These are phyloP conservation scores for Gracilinanus agilis DNA, from an alignment of 2,113 vertebrate genomes.

Conservation along the genomic window DNA sequence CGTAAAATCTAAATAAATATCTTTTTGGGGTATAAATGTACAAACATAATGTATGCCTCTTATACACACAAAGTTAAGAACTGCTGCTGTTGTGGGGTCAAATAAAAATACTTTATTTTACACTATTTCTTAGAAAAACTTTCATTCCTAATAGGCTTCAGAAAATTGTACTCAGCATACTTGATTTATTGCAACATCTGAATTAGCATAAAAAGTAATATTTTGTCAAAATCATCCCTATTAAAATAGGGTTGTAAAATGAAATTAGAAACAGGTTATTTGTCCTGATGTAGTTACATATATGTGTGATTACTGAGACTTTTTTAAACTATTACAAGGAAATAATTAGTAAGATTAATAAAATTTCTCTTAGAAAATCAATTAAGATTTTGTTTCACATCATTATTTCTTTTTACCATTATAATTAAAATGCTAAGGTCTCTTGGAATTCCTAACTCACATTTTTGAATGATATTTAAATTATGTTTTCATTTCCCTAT, in stretches of 20 bases:
- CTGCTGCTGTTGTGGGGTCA: background rate
- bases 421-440: background rate
- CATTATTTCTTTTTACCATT: background rate
- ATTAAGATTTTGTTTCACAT: slow-evolving; percentile 14
- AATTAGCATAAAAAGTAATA: background rate
- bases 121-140: background rate
- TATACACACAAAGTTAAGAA: too few species aligned
- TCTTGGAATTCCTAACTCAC: background rate
- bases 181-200: background rate
- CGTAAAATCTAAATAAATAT: background rate
- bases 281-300: background rate
- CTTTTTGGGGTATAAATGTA: background rate
- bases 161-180: background rate
- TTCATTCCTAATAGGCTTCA: background rate
- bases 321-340: background rate
- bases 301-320: background rate
- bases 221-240: background rate
- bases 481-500: background rate
- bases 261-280: background rate
- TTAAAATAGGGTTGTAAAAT: background rate
- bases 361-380: background rate
- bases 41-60: background rate
- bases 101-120: background rate
- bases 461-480: background rate
- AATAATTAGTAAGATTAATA: background rate